Conservation (phyloP, 2,797 vertebrate genomes). For the Adrianichthys oophorus region DNA sequence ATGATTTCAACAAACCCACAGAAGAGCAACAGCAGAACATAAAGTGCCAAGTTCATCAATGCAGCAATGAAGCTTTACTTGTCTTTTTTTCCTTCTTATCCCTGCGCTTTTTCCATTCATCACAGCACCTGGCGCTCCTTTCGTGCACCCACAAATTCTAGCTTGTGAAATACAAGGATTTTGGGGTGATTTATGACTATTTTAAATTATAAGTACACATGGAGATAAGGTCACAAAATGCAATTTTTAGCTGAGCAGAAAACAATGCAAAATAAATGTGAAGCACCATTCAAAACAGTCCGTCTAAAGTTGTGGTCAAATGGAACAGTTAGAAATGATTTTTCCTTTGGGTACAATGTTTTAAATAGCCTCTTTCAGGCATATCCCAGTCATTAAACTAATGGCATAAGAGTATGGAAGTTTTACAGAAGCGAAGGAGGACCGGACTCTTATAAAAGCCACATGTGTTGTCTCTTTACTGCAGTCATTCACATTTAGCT, state of each 20-base stretch:
- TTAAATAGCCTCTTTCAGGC: not conserved
- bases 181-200: too few relatives aligned
- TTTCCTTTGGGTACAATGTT: not conserved
- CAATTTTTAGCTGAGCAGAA: too few relatives aligned
- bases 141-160: too few relatives aligned
- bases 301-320: not conserved
- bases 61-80: constrained; percentile 39
- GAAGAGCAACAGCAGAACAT: constrained; percentile 66
- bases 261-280: too few relatives aligned
- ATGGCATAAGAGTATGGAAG: not conserved
- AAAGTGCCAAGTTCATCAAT: constrained; percentile 60
- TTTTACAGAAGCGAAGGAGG: not conserved
- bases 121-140: not conserved
- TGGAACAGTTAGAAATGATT: not conserved
- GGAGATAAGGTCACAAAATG: too few relatives aligned
- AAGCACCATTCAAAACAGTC: not conserved
- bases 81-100: constrained; percentile 12
- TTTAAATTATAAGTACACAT: too few relatives aligned
- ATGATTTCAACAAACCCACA: constrained; percentile 77
- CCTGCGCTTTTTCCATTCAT: constrained; percentile 11
- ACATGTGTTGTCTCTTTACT: not conserved
- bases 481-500: not conserved
- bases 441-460: not conserved
- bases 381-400: not conserved
- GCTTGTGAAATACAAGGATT: too few relatives aligned